Evolutionary conservation across 2,113 vertebrate genomes (phyloP).

Genomic region (Trogon melanurus): DNA sequence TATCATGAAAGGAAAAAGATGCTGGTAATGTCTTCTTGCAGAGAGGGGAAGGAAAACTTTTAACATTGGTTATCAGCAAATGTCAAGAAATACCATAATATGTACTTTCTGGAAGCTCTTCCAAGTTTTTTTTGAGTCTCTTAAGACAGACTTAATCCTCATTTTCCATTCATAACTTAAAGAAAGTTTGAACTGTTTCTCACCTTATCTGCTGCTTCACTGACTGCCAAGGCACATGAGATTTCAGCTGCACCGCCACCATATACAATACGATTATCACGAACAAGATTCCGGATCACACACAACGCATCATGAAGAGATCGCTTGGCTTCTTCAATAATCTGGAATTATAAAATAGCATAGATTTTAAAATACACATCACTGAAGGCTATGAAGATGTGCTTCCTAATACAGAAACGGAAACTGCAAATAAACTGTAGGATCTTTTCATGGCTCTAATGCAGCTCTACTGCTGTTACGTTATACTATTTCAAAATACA

Average conservation of each 20-base stretch:
- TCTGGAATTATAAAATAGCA: slow-evolving; percentile 67
- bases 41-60: neutral
- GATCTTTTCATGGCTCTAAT: neutral
- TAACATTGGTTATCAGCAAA: neutral
- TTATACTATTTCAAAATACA: neutral
- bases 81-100: neutral
- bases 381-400: neutral
- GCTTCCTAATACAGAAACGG: neutral
- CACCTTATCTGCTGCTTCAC: slow-evolving; percentile 93
- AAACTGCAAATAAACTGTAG: neutral
- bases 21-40: neutral
- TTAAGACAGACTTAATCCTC: neutral
- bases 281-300: slow-evolving; percentile 94
- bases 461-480: neutral
- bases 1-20: neutral
- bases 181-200: neutral
- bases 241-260: slow-evolving; percentile 96
- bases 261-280: slow-evolving; percentile 93
- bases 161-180: neutral
- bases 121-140: neutral
- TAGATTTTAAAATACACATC: neutral
- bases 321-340: slow-evolving; percentile 96
- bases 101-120: neutral
- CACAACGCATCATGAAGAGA: slow-evolving; percentile 96
- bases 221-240: slow-evolving; percentile 92